Evolutionary conservation across 2,888 invertebrate genomes (phyloP), one percentile per base, ranked within the genome.

Genomic region (Tinea semifulvella): DNA sequence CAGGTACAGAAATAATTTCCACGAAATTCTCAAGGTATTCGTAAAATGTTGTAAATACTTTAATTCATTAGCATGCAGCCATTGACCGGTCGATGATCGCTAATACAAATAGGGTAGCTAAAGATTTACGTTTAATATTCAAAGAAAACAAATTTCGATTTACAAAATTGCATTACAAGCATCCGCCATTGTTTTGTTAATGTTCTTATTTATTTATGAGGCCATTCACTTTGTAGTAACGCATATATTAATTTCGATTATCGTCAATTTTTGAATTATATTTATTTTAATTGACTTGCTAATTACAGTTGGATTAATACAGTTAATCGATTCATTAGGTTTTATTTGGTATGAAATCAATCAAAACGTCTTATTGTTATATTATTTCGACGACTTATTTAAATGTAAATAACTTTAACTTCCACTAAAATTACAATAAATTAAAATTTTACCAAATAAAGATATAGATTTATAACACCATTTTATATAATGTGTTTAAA

Each of bases 21-120:
- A n/a, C n/a, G n/a, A n/a, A n/a, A n/a, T n/a, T n/a, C n/a, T n/a
- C n/a, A n/a, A n/a, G n/a, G n/a, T n/a, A n/a, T n/a, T n/a, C n/a
- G n/a, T n/a, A n/a, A n/a, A n/a, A n/a, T n/a, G 50, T 57, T 52
- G 49, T 51, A 49, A 47, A 56, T 57, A 55, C 50, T 48, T 49
- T 44, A 49, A 22, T 38, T 17, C 52, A 63, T 69, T 63, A 55
- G 54, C 58, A 70, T 70, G 58, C 68, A 59, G 46, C 55, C 50
- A 22, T 28, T 25, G 40, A 27, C 27, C 22, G 46, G 50, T 48
- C 51, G 59, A 57, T 49, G 49, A 50, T 53, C 50, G 55, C 63
- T 68, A 68, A 69, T 64, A 58, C 65, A 63, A 56, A 53, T 48
- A 45, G 47, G 43, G 11, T 35, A 43, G n/a, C n/a, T 14, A 22